Evolutionary conservation across 1,140 invertebrate genomes (phyloP), one percentile per base, ranked within the genome.

Genomic region (Eurosta solidaginis): DNA sequence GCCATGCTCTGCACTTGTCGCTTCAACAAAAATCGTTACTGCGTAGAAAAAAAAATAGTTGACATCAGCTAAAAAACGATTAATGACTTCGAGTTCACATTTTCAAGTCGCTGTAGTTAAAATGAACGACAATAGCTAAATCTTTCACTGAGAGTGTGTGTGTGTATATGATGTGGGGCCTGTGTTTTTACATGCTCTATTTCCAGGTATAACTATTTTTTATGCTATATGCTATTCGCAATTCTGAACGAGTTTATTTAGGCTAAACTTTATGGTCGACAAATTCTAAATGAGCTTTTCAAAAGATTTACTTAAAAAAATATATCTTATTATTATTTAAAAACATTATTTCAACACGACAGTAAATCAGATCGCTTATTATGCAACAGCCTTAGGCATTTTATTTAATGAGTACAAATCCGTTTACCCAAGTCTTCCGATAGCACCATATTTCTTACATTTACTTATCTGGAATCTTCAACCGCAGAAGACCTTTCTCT

Each of bases 1-100:
- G 25, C n/a, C 14, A 20, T 59, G 29, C n/a, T 59, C 22, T 54
- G 50, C 59, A 68, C 59, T 68, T 68, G 59, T 68, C 59, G 59
- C 9, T 20, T 1, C 12, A 33, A 59, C 27, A 59, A 59, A 59
- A 5, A 36, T 33, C n/a, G 27, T 40, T 20, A 40, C 59, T 68
- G 33, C 59, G 25, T 40, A 59, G 25, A 22, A 59, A 29, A n/a
- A n/a, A n/a, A n/a, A 59, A 59, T 22, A 59, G 33, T 59, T 59
- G 54, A 59, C 54, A 49, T 52, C n/a, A 5, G 4, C n/a, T n/a
- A n/a, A 49, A 52, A 20, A 17, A 10, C n/a, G 40, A 9, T 14
- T 12, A n/a, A 40, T 59, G 59, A 68, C 9, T 68, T n/a, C n/a
- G 3, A 36, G n/a, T 68, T 4, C 33, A 40, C 1, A 9, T 40